These are phyloP conservation scores for Delichon dasypus DNA, from an alignment of 2,797 vertebrate genomes.

Conservation along the genomic window DNA sequence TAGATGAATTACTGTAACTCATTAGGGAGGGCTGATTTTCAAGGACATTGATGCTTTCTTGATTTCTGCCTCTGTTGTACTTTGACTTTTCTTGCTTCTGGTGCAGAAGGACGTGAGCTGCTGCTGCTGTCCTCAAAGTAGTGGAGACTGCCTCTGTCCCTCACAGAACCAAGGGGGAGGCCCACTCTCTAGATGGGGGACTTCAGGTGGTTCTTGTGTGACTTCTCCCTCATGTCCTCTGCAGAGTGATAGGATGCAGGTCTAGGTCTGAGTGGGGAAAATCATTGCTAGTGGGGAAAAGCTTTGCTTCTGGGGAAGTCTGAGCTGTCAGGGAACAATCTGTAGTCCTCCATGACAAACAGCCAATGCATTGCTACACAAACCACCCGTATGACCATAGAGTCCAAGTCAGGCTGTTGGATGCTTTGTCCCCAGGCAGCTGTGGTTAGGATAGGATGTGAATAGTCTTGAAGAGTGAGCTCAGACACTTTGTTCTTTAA, in stretches of 20 bases:
- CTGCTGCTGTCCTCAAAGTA: neutral
- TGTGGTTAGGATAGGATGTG: neutral
- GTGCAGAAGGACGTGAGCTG: neutral
- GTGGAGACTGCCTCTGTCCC: neutral
- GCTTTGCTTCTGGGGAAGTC: accelerated
- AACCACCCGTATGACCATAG: accelerated
- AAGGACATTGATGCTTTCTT: neutral
- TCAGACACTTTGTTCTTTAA: neutral
- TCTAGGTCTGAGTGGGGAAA: neutral
- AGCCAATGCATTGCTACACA: neutral
- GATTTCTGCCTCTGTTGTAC: neutral
- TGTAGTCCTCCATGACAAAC: neutral
- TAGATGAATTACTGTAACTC: neutral
- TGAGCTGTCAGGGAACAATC: neutral
- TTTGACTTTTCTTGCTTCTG: neutral
- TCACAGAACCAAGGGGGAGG: neutral
- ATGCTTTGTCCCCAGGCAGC: neutral
- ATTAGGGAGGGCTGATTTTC: neutral
- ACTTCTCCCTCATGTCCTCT: neutral
- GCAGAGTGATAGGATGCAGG: neutral
- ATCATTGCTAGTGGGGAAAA: accelerated
- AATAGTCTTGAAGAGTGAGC: neutral
- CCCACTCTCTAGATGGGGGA: accelerated
- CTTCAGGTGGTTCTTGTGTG: neutral
- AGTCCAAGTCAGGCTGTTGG: neutral